Evolutionary conservation across 92 coral and sea anemone species (phyloP).

Genomic region (Diadumene lineata): DNA sequence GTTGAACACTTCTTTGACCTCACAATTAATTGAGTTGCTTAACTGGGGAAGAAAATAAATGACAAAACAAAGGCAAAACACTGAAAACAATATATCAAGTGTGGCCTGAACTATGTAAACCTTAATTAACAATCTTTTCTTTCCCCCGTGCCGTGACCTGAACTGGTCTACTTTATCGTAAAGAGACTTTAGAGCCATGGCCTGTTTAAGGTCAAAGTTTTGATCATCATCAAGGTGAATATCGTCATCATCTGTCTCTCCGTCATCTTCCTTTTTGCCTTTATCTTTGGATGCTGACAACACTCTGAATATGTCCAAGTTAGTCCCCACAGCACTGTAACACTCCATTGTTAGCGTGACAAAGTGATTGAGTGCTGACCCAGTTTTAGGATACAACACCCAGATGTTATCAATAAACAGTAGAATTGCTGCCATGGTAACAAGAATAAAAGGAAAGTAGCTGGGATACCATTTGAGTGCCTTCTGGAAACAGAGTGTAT

Average conservation of each 20-base stretch:
- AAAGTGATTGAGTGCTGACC: slow-evolving; percentile 29
- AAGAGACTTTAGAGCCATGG: slow-evolving; percentile 8
- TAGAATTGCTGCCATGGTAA: slow-evolving; percentile 29
- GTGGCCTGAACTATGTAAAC: slow-evolving; percentile 25
- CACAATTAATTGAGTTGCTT: slow-evolving; percentile 12
- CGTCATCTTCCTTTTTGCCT: neutral
- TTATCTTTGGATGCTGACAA: neutral
- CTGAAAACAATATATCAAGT: slow-evolving; percentile 2
- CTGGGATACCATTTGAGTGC: slow-evolving; percentile 24
- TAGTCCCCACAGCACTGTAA: slow-evolving; percentile 28
- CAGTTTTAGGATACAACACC: slow-evolving; percentile 41
- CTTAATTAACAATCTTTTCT: neutral
- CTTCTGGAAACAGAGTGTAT: slow-evolving; percentile 34
- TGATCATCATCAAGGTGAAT: neutral
- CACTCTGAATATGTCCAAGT: slow-evolving; percentile 21
- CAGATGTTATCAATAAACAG: slow-evolving; percentile 45
- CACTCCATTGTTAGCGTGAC: slow-evolving; percentile 38
- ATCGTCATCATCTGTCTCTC: neutral
- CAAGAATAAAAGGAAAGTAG: slow-evolving; percentile 37
- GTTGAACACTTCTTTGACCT: slow-evolving; percentile 10
- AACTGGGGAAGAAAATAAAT: neutral
- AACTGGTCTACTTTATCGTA: slow-evolving; percentile 38
- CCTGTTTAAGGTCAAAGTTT: slow-evolving; percentile 6
- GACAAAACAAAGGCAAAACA: slow-evolving; percentile 3
- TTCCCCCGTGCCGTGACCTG: neutral